Evolutionary conservation across 2,113 vertebrate genomes (phyloP).

Genomic region (Alouatta palliata): DNA sequence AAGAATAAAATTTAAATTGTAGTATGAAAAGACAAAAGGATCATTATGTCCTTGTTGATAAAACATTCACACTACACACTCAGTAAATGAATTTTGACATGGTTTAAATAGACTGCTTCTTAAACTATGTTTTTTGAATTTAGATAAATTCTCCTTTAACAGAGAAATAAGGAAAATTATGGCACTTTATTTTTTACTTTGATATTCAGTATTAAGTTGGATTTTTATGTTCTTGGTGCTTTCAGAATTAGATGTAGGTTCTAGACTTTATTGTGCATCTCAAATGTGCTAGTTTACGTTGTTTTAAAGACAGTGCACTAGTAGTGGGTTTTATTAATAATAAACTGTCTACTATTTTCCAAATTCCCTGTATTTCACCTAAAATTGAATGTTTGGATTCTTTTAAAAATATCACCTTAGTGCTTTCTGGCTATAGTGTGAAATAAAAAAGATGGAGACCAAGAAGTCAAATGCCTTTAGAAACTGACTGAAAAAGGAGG

Average conservation of each 20-base stretch:
- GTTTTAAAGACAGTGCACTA: not conserved
- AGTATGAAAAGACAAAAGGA: slow-evolving; percentile 25
- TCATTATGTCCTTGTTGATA: not conserved
- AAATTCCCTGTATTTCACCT: not conserved
- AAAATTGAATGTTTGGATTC: not conserved
- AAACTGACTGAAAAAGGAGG: not conserved
- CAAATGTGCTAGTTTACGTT: not conserved
- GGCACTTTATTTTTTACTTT: not conserved
- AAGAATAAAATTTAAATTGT: slow-evolving; percentile 58
- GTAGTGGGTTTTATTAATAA: not conserved
- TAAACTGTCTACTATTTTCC: not conserved
- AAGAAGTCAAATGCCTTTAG: not conserved
- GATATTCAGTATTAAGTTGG: not conserved
- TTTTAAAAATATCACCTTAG: not conserved
- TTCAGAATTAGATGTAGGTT: not conserved
- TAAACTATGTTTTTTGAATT: not conserved
- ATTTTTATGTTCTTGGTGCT: not conserved
- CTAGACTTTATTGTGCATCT: not conserved
- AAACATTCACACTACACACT: not conserved
- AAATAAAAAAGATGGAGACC: not conserved
- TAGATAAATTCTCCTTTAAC: not conserved
- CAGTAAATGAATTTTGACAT: not conserved
- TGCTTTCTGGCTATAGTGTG: not conserved
- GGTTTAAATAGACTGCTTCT: not conserved
- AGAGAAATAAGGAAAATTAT: not conserved